Conservation (phyloP, 2,888 invertebrate genomes). For the Liopterus haemorrhoidalis region DNA sequence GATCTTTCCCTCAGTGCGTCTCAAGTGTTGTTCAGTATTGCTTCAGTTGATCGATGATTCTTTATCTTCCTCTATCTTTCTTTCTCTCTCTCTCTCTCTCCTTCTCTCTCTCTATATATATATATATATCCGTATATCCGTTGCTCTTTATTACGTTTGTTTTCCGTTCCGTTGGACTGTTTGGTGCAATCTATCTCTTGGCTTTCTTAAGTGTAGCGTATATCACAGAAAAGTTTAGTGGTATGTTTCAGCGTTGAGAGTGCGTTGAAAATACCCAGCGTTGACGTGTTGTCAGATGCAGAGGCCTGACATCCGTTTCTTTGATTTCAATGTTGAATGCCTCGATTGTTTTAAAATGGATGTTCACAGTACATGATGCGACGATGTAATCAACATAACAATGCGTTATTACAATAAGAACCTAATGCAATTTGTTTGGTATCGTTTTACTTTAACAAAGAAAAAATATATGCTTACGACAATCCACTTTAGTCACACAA, state of each 20-base stretch:
- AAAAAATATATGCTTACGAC: constrained; percentile 33
- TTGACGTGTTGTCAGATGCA: neutral
- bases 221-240: constrained; percentile 59
- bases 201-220: constrained; percentile 47
- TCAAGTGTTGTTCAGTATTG: too few species aligned
- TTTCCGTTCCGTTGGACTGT: constrained; percentile 45
- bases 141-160: constrained; percentile 42
- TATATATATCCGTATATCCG: constrained; percentile 27
- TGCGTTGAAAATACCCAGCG: neutral
- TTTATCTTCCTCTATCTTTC: too few species aligned
- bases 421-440: constrained; percentile 16
- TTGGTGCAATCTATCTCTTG: constrained; percentile 45
- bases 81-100: constrained; percentile 34
- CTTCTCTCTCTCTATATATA: too few species aligned
- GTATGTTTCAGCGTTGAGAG: neutral
- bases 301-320: too few species aligned
- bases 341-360: too few species aligned
- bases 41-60: constrained; percentile 40
- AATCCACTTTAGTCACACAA: constrained; percentile 46
- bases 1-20: constrained; percentile 19
- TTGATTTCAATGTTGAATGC: too few species aligned
- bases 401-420: constrained; percentile 13
- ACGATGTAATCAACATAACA: constrained; percentile 16
- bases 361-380: constrained; percentile 22
- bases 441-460: constrained; percentile 5